These are phyloP conservation scores for Poecilia picta DNA, from an alignment of 2,797 vertebrate species.

Conservation along the genomic window DNA sequence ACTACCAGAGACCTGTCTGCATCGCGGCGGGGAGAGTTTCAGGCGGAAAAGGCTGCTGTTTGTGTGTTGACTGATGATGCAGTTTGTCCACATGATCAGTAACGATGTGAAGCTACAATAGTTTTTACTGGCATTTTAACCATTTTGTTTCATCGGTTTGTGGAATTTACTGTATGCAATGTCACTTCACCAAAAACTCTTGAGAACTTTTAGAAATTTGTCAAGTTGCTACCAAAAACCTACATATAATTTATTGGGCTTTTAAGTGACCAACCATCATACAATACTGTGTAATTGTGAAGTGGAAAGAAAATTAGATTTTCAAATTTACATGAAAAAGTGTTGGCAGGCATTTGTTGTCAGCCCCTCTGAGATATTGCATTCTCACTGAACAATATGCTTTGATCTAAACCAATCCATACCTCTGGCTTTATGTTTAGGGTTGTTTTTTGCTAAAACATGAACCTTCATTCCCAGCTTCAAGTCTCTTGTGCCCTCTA, in stretches of 20 bases:
- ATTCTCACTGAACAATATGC: not conserved
- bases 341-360: not conserved
- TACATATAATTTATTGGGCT: not conserved
- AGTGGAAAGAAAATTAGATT: not conserved
- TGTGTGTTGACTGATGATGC: conserved; percentile 22
- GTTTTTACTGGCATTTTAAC: conserved; percentile 1
- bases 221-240: not conserved
- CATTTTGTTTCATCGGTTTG: not conserved
- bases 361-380: not conserved
- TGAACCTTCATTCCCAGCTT: not conserved
- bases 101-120: not conserved
- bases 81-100: conserved; percentile 21
- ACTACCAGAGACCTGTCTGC: conserved; percentile 37
- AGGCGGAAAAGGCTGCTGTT: not conserved
- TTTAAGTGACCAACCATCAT: not conserved
- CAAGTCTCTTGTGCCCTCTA: not conserved
- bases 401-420: not conserved
- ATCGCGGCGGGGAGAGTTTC: not conserved
- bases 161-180: not conserved
- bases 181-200: not conserved
- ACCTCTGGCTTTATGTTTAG: not conserved
- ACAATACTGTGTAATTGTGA: not conserved
- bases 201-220: not conserved
- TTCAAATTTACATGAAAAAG: not conserved
- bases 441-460: not conserved